Evolutionary conservation across 2,113 vertebrate genomes (phyloP).

Genomic region (Scopus umbretta): DNA sequence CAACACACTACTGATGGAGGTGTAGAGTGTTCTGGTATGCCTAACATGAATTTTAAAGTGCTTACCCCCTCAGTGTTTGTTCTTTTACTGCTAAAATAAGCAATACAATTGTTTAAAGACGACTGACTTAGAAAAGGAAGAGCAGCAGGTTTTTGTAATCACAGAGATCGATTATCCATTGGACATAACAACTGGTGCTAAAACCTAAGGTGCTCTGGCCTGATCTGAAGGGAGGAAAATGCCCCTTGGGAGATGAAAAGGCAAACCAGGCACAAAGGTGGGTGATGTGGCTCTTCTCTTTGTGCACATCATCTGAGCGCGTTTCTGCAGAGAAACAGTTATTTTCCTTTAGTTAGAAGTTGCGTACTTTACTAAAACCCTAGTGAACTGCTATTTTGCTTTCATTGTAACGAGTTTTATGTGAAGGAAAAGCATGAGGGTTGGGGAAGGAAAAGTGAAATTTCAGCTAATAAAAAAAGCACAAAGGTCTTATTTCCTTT

Average conservation of each 20-base stretch:
- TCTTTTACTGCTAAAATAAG: not conserved
- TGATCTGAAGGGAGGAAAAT: not conserved
- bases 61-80: not conserved
- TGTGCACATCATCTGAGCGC: accelerated
- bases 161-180: accelerated
- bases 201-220: not conserved
- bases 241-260: not conserved
- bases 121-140: not conserved
- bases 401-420: not conserved
- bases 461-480: not conserved
- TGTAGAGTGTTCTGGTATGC: not conserved
- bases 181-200: not conserved
- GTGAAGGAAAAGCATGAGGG: not conserved
- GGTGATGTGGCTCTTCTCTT: not conserved
- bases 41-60: not conserved
- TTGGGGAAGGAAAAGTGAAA: not conserved
- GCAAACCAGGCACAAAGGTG: not conserved
- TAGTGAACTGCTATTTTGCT: not conserved
- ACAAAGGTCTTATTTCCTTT: not conserved
- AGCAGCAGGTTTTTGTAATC: not conserved
- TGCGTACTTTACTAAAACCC: not conserved
- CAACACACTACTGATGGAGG: accelerated
- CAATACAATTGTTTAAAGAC: not conserved
- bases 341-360: not conserved
- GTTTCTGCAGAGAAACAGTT: not conserved